phyloP scores from a whole-genome alignment of 2,888 invertebrate genomes.

The Cantharis rustica region DNA sequence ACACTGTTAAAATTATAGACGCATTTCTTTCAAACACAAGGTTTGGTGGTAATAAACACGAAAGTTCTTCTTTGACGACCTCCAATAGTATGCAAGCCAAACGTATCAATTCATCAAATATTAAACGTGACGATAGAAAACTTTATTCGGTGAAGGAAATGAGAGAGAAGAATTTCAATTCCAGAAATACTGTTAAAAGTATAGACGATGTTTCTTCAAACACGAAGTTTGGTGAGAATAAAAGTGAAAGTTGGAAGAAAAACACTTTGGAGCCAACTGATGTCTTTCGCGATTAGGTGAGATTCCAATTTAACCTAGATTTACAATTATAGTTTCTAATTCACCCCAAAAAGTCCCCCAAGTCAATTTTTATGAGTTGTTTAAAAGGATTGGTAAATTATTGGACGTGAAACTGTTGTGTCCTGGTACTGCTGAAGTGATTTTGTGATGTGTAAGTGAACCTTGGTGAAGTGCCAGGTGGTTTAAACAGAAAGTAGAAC shows the following conservation, averaged over 20 bases:
- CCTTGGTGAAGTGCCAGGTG: background rate
- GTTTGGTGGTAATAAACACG: background rate
- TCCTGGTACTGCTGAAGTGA: background rate
- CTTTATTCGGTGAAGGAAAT: too few species aligned
- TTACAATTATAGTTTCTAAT: background rate
- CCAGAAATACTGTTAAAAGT: too few species aligned
- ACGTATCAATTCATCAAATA: too few species aligned
- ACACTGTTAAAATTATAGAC: too few species aligned
- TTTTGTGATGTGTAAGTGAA: too few species aligned
- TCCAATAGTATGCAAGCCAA: too few species aligned
- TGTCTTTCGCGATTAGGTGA: background rate
- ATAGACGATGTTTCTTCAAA: too few species aligned
- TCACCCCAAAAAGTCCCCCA: background rate
- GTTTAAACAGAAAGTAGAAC: background rate
- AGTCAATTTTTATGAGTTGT: background rate
- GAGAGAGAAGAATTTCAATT: too few species aligned
- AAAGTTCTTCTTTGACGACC: too few species aligned
- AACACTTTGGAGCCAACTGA: background rate
- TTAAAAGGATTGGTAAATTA: background rate
- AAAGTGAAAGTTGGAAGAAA: background rate
- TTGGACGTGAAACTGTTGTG: background rate
- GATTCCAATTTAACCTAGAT: background rate
- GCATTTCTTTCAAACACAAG: background rate
- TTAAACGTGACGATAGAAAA: too few species aligned
- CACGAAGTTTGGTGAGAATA: too few species aligned